phyloP scores from a whole-genome alignment of 2,888 invertebrate genomes.

The Clivina fossor region DNA sequence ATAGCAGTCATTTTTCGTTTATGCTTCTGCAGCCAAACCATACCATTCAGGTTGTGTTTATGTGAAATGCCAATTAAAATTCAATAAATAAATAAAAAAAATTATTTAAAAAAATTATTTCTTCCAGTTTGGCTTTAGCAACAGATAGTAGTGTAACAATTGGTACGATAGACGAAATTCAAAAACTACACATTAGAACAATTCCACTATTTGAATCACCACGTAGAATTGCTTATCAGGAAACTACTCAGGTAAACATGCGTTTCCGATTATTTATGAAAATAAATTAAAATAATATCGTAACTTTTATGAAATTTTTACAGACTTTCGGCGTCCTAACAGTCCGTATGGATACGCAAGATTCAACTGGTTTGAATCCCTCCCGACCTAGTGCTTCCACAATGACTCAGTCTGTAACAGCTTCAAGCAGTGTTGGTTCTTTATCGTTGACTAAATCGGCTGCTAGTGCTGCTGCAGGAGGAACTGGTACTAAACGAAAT shows the following conservation, averaged over 20 bases:
- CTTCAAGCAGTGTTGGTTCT: conserved; percentile 58
- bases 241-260: conserved; percentile 79
- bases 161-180: conserved; percentile 98
- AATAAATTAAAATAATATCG: neutral
- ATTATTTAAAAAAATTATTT: conserved; percentile 14
- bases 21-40: too few relatives aligned
- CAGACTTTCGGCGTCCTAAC: conserved; percentile 93
- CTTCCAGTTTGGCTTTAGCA: conserved; percentile 76
- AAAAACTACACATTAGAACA: conserved; percentile 95
- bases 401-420: conserved; percentile 64
- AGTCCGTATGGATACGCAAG: conserved; percentile 84
- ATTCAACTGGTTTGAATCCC: conserved; percentile 69
- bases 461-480: conserved; percentile 52
- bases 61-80: too few relatives aligned
- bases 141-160: conserved; percentile 89
- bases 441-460: conserved; percentile 55
- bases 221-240: conserved; percentile 92
- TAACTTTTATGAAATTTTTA: conserved; percentile 36
- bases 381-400: conserved; percentile 76
- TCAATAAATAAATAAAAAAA: too few relatives aligned
- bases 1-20: too few relatives aligned
- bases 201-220: conserved; percentile 95
- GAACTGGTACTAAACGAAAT: conserved; percentile 45
- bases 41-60: too few relatives aligned
- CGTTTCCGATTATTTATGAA: too few relatives aligned